These are phyloP conservation scores for Camptogramma bilineatum DNA, from an alignment of 2,888 invertebrate genomes.

Conservation along the genomic window DNA sequence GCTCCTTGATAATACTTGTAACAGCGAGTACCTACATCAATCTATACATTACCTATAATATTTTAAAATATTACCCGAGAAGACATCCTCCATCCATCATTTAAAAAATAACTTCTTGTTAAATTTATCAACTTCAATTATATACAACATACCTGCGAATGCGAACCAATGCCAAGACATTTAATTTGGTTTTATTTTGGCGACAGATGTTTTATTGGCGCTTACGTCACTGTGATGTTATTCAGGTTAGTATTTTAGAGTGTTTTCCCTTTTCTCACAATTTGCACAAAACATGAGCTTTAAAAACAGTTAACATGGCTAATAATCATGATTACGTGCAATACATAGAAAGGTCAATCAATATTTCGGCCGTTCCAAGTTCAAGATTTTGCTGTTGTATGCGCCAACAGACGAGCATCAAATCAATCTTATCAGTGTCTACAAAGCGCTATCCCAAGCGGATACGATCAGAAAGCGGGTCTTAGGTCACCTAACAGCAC, in stretches of 20 bases:
- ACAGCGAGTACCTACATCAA: slow-evolving; percentile 39
- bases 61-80: slow-evolving; percentile 44
- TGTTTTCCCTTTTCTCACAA: no score
- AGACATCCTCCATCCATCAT: slow-evolving; percentile 36
- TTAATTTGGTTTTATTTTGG: slow-evolving; percentile 29
- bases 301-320: neutral
- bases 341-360: slow-evolving; percentile 49
- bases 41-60: slow-evolving; percentile 26
- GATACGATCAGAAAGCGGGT: slow-evolving; percentile 62
- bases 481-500: slow-evolving; percentile 68
- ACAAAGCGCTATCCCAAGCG: slow-evolving; percentile 50
- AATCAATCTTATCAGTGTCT: slow-evolving; percentile 58
- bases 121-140: slow-evolving; percentile 21
- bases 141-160: neutral
- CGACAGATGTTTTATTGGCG: slow-evolving; percentile 34
- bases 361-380: slow-evolving; percentile 38
- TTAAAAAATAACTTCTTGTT: slow-evolving; percentile 18
- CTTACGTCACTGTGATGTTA: slow-evolving; percentile 38
- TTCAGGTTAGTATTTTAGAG: neutral
- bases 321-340: slow-evolving; percentile 28
- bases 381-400: slow-evolving; percentile 45
- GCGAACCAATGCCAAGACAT: slow-evolving; percentile 26
- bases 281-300: neutral
- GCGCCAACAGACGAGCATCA: slow-evolving; percentile 47
- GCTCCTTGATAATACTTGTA: slow-evolving; percentile 55